phyloP scores from a whole-genome alignment of 2,113 vertebrate genomes.

The Lampris incognitus region DNA sequence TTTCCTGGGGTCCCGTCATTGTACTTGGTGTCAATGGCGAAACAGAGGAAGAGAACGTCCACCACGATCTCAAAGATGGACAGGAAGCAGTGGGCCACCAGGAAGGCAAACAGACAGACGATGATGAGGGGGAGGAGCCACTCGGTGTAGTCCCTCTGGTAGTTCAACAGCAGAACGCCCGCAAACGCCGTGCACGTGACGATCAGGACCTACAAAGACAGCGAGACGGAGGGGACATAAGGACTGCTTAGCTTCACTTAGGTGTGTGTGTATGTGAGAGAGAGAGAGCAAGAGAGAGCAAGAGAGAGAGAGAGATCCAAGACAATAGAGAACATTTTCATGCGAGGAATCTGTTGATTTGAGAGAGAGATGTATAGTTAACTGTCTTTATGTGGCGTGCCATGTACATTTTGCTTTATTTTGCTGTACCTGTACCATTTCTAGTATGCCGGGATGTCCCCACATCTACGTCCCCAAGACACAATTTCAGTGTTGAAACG shows the following conservation, averaged over 20 bases:
- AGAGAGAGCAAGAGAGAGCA: neutral
- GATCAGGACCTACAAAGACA: conserved; percentile 87
- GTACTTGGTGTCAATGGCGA: conserved; percentile 98
- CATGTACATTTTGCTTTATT: too few species aligned
- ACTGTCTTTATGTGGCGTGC: too few species aligned
- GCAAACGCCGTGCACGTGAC: conserved; percentile 92
- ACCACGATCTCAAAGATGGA: conserved; percentile 98
- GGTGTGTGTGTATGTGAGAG: neutral
- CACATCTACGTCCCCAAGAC: too few species aligned
- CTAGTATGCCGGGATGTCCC: too few species aligned
- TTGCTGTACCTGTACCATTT: too few species aligned
- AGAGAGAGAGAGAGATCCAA: neutral
- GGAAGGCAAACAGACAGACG: conserved; percentile 96
- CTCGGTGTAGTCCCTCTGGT: conserved; percentile 93
- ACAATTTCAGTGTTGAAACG: too few species aligned
- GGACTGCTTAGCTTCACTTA: neutral
- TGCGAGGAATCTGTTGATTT: too few species aligned
- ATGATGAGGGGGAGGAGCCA: conserved; percentile 96
- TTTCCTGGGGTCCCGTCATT: conserved; percentile 95
- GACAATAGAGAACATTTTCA: too few species aligned
- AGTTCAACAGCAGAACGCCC: conserved; percentile 94
- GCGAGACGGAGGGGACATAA: neutral
- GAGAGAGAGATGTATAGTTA: too few species aligned
- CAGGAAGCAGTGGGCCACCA: conserved; percentile 98
- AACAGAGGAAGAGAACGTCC: conserved; percentile 98